phyloP scores from a whole-genome alignment of 2,888 invertebrate genomes.

The Dasypogon diadema region DNA sequence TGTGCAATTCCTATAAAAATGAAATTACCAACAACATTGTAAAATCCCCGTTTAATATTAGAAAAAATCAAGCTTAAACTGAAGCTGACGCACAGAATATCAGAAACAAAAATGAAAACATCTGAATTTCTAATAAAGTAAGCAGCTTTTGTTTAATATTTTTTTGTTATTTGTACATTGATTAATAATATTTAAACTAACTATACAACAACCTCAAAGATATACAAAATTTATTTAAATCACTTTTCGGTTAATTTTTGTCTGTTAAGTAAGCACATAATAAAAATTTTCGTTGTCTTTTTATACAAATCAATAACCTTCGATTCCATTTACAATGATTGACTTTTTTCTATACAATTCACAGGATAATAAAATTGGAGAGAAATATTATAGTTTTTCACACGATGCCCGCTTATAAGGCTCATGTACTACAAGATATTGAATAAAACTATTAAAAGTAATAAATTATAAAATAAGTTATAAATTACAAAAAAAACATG shows the following conservation, averaged over 20 bases:
- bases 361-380: too few relatives aligned
- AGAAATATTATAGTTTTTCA: too few relatives aligned
- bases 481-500: conserved; percentile 20
- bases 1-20: too few relatives aligned
- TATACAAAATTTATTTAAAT: conserved; percentile 11
- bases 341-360: not conserved
- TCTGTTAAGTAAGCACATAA: conserved; percentile 40
- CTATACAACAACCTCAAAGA: conserved; percentile 27
- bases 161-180: conserved; percentile 38
- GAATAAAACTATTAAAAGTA: conserved; percentile 1
- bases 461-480: conserved; percentile 15
- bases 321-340: not conserved
- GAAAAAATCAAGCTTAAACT: too few relatives aligned
- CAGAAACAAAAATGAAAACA: not conserved
- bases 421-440: not conserved
- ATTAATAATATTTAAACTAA: conserved; percentile 22
- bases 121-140: conserved; percentile 33
- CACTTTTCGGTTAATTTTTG: not conserved
- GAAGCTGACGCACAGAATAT: too few relatives aligned
- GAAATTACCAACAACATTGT: too few relatives aligned
- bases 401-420: too few relatives aligned
- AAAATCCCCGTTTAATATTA: too few relatives aligned
- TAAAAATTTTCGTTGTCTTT: conserved; percentile 31
- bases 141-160: conserved; percentile 25
- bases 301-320: conserved; percentile 8